Conservation (phyloP, 2,797 vertebrate genomes). For the Distichodus sexfasciatus region DNA sequence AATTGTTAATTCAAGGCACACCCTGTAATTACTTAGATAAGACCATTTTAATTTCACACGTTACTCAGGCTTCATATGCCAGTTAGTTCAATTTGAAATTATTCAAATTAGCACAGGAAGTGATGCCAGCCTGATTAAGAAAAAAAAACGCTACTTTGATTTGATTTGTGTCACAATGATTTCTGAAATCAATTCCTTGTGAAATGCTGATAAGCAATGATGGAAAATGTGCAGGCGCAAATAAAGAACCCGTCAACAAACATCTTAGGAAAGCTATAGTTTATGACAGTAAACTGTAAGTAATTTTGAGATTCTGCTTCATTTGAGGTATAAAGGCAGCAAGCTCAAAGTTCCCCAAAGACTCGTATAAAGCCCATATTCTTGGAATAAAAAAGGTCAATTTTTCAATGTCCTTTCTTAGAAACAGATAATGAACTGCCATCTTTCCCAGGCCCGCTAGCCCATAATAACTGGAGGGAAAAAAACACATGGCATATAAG, state of each 20-base stretch:
- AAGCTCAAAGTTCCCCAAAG: background rate
- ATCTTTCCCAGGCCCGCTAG: background rate
- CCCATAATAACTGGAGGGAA: background rate
- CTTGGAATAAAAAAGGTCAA: background rate
- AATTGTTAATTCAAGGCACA: background rate
- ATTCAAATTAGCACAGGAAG: conserved; percentile 4
- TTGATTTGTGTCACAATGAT: background rate
- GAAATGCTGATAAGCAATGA: background rate
- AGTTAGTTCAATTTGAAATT: background rate
- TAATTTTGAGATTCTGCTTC: background rate
- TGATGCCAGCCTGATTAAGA: background rate
- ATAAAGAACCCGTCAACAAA: too few relatives aligned
- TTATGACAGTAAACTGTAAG: background rate
- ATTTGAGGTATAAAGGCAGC: conserved; percentile 1
- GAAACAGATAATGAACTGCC: conserved; percentile 2
- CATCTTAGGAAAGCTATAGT: too few relatives aligned
- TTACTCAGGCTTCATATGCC: background rate
- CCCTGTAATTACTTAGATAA: background rate
- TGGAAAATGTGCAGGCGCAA: too few relatives aligned
- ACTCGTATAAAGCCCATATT: conserved; percentile 1
- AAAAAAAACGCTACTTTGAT: background rate
- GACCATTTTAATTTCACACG: background rate
- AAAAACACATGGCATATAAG: background rate
- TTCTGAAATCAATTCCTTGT: background rate
- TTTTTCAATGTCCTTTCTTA: background rate